Conservation (phyloP, 1,140 invertebrate species). For the Drosophila littoralis region DNA sequence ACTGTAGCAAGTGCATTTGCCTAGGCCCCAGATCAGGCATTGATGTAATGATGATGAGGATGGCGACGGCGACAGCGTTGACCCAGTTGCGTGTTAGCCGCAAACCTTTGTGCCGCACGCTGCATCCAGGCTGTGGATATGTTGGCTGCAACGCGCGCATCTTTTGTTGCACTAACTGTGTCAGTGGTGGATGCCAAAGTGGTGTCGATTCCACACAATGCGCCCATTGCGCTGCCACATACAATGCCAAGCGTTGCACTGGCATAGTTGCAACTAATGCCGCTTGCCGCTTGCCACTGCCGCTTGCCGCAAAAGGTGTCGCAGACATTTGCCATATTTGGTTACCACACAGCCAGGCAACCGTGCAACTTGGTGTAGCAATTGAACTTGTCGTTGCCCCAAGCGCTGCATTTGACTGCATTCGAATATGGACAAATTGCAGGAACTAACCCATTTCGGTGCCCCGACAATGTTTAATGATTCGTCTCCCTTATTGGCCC, state of each 20-base stretch:
- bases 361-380: conserved; percentile 26
- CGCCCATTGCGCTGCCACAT: conserved; percentile 25
- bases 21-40: conserved; percentile 14
- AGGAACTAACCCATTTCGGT: conserved; percentile 53
- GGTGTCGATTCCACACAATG: conserved; percentile 45
- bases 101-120: conserved; percentile 38
- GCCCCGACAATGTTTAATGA: conserved; percentile 57
- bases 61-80: conserved; percentile 17
- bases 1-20: conserved; percentile 8
- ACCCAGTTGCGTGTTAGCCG: conserved; percentile 62
- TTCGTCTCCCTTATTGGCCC: conserved; percentile 12
- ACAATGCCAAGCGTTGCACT: conserved; percentile 40
- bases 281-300: conserved; percentile 2
- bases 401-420: conserved; percentile 17
- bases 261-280: conserved; percentile 6
- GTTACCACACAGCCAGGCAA: conserved; percentile 48
- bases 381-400: conserved; percentile 14
- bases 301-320: conserved; percentile 38
- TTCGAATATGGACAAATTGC: conserved; percentile 76
- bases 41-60: conserved; percentile 30
- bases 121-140: conserved; percentile 30
- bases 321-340: conserved; percentile 67
- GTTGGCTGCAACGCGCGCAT: conserved; percentile 12
- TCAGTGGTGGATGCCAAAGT: conserved; percentile 30
- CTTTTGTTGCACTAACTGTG: conserved; percentile 49